A percentile compares a stretch with the other conserved stretches of the same genome.
Evolutionary conservation across 2,888 invertebrate species (phyloP).

Genomic region (Camptogramma bilineatum): DNA sequence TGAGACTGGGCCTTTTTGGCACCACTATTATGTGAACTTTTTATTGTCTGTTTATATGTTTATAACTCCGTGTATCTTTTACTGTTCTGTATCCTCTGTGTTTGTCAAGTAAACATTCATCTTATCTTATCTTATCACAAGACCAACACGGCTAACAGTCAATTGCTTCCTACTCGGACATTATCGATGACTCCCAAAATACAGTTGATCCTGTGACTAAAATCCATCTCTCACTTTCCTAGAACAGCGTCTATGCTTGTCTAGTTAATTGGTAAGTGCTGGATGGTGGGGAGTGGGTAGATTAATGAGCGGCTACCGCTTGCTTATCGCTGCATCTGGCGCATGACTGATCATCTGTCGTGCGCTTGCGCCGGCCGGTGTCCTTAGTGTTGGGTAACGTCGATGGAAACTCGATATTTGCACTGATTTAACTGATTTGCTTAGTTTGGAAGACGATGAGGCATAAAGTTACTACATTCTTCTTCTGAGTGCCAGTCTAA

Average conservation of each 20-base stretch:
- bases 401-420: constrained; percentile 43
- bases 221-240: constrained; percentile 65
- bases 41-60: no score
- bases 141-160: neutral
- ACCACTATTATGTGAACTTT: no score
- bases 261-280: constrained; percentile 81
- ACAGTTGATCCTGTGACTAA: neutral
- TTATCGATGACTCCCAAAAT: neutral
- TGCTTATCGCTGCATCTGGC: constrained; percentile 83
- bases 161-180: neutral
- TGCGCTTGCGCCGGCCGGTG: constrained; percentile 81
- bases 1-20: no score
- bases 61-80: no score
- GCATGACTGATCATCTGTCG: constrained; percentile 86
- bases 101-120: no score
- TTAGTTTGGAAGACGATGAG: neutral
- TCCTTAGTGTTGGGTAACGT: constrained; percentile 57
- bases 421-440: constrained; percentile 16
- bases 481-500: no score
- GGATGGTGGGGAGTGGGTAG: constrained; percentile 75
- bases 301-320: constrained; percentile 85
- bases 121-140: no score
- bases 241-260: constrained; percentile 71
- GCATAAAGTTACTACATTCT: neutral
- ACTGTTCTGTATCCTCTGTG: no score